Evolutionary conservation across 2,113 vertebrate genomes (phyloP), one percentile per base, ranked within the genome.

Genomic region (Eublepharis macularius): DNA sequence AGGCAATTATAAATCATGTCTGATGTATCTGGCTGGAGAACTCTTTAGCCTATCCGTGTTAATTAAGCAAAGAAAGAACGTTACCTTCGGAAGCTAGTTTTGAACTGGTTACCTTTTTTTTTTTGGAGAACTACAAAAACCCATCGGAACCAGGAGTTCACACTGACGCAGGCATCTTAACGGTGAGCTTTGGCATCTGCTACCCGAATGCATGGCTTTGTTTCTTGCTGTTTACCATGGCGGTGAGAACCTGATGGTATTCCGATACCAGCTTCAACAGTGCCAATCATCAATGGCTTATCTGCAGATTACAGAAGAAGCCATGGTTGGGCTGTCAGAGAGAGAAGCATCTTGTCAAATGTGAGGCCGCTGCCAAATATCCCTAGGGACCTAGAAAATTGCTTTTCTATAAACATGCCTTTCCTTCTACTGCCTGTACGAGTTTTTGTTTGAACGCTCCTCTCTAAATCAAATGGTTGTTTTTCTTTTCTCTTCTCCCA

Each of bases 1-100:
- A 54, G 86, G 5, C 84, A 6, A 69, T 76, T 81, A 70, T 89
- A 91, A 90, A 89, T 94, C 86, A 84, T 43, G 86, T 82, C 77
- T 85, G 77, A 43, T 54, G 21, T 21, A 80, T 87, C 78, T 80
- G 80, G 34, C 76, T 60, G 57, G 87, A 80, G 84, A 51, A 13
- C 19, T 26, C 47, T 66, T 66, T 84, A 80, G 82, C 32, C 73
- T 88, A 84, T 84, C 90, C 84, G 60, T 43, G 74, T 76, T 90
- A 90, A 93, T 92, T 86, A 82, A 87, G 34, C 86, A 0, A 0
- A 83, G 76, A 80, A 74, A 81, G 77, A 26, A 80, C 4, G 16
- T 13, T n/a, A 2, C 79, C 72, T 73, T 3, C 90, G 17, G 14
- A 39, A 60, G 36, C 16, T 63, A 7, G 39, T 29, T 32, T 65